phyloP scores from a whole-genome alignment of 1,140 invertebrate genomes.

The Caenorhabditis briggsae region DNA sequence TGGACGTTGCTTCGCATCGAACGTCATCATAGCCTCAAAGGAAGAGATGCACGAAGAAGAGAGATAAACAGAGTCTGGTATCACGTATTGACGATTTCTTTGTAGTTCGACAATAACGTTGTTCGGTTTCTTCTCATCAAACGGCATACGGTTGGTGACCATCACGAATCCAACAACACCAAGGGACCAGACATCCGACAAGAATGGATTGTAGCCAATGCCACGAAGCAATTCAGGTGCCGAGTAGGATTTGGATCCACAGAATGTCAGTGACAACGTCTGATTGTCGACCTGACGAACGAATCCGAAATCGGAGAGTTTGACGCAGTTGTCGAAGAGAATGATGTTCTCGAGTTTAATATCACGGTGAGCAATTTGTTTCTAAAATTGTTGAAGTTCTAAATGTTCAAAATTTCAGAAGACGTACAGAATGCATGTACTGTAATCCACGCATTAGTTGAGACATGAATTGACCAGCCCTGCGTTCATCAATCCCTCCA shows the following conservation, averaged over 20 bases:
- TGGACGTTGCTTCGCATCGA: conserved; percentile 2
- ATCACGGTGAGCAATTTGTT: conserved; percentile 20
- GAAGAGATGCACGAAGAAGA: conserved; percentile 15
- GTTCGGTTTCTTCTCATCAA: conserved; percentile 50
- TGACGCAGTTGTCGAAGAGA: conserved; percentile 38
- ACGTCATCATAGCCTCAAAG: conserved; percentile 29
- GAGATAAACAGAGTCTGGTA: background rate
- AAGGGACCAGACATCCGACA: conserved; percentile 37
- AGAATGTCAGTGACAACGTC: conserved; percentile 19
- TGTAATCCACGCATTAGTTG: conserved; percentile 37
- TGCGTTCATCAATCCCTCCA: conserved; percentile 19
- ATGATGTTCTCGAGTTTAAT: conserved; percentile 51
- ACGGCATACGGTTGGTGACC: conserved; percentile 44
- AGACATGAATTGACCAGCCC: conserved; percentile 25
- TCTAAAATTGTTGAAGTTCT: background rate
- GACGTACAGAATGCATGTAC: conserved; percentile 16
- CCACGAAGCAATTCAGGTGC: conserved; percentile 36
- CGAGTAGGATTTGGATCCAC: conserved; percentile 35
- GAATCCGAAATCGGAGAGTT: conserved; percentile 37
- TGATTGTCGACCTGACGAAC: conserved; percentile 3
- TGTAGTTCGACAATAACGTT: conserved; percentile 40
- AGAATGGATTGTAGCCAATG: conserved; percentile 37
- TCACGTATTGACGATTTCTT: conserved; percentile 36
- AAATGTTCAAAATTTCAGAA: too few relatives aligned
- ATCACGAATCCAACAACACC: conserved; percentile 52